These are phyloP conservation scores for Zoanthus gigantus DNA, from an alignment of 92 coral and sea anemone species.

Conservation along the genomic window DNA sequence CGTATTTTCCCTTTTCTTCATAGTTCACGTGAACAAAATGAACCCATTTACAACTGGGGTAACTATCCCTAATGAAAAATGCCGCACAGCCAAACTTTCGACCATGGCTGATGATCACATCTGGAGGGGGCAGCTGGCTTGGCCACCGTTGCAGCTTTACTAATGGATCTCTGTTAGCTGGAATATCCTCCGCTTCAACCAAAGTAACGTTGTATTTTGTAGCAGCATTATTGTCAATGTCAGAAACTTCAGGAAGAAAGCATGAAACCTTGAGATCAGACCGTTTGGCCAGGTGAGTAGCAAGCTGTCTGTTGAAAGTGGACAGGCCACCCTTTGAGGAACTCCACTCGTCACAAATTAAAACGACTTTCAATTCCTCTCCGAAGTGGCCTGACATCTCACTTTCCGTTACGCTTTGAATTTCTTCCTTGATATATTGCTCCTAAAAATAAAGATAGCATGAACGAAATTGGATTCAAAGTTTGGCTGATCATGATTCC, in stretches of 20 bases:
- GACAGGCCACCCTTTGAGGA: neutral
- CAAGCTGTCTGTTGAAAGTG: neutral
- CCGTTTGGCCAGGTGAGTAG: neutral
- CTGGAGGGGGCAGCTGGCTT: constrained; percentile 22
- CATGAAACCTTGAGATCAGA: neutral
- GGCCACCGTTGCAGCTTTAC: neutral
- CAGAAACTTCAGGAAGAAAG: neutral
- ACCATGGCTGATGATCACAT: constrained; percentile 17
- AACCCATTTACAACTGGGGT: constrained; percentile 2
- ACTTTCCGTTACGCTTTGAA: no score
- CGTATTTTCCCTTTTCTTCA: constrained; percentile 45
- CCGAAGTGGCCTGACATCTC: no score
- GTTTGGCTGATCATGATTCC: no score
- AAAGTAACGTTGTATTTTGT: neutral
- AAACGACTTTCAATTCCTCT: neutral
- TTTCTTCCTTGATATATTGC: no score
- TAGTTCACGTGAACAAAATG: constrained; percentile 1
- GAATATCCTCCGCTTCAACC: neutral
- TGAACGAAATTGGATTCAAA: no score
- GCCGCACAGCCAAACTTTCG: no score
- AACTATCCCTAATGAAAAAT: no score
- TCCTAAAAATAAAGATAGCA: no score
- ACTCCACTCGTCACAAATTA: neutral
- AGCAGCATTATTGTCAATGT: neutral
- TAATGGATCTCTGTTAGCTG: neutral